Conservation (phyloP, 2,888 invertebrate species). For the Agonopterix alstromeriana region DNA sequence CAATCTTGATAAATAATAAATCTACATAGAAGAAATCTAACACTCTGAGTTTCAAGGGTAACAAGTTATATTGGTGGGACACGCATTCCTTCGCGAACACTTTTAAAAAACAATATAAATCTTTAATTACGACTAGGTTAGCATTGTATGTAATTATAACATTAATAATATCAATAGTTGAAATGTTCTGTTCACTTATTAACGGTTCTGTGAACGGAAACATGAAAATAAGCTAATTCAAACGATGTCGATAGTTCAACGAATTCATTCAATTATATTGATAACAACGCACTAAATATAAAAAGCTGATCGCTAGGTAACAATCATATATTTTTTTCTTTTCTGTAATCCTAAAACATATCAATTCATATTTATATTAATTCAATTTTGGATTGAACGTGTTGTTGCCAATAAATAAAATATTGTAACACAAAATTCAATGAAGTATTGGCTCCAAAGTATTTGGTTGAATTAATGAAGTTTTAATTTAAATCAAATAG, state of each 20-base stretch:
- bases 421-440: no score
- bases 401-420: no score
- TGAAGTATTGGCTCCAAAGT: no score
- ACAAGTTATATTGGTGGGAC: constrained; percentile 44
- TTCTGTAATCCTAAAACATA: no score
- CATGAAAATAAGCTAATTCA: constrained; percentile 25
- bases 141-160: constrained; percentile 40
- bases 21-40: constrained; percentile 66
- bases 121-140: constrained; percentile 40
- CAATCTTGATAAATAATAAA: constrained; percentile 62
- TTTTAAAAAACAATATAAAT: constrained; percentile 35
- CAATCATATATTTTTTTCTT: no score
- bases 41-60: constrained; percentile 58
- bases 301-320: no score
- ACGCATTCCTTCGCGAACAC: constrained; percentile 37
- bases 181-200: constrained; percentile 32
- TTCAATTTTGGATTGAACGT: no score
- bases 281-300: constrained; percentile 31
- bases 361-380: no score
- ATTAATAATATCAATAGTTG: constrained; percentile 51
- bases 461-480: no score
- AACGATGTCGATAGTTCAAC: constrained; percentile 1
- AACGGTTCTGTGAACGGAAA: constrained; percentile 25
- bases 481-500: no score
- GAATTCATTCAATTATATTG: constrained; percentile 12